Base-by-base conservation (phyloP, 1,140 invertebrate species). In the Zaprionus tsacasi region DNA sequence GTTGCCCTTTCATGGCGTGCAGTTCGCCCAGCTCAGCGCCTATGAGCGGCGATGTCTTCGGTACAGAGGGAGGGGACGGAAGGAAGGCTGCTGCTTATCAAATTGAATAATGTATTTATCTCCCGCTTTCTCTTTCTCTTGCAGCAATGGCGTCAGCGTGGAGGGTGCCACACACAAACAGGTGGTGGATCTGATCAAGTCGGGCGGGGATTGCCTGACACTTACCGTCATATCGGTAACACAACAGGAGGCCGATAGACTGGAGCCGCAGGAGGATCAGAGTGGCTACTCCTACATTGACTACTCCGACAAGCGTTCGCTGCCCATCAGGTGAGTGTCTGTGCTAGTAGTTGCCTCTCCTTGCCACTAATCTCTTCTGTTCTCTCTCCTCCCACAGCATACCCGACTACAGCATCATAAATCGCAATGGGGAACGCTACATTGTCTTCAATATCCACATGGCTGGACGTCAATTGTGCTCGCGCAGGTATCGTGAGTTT, bases 381-480 rank as follows among this genome's bases (percentile, higher is more conserved):
- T 21, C 21, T 25, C 0, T 10, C 15, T 2, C 6, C 8, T 8
- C 3, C 43, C 58, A 0, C 35, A 99, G 98, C 76, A 97, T 99
- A 79, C 99, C 99, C 13, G 98, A 98, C 93, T 99, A 98, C 92
- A 97, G 97, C 82, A 95, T 95, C 50, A 75, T 93, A 94, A 95
- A 96, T 93, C 93, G 95, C 79, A 96, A 95, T 91, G 97, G 97
- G 21, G 97, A 99, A 81, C 96, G 96, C 80, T 99, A 96, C 93
- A 97, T 99, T 64, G 98, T 99, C 0, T 99, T 98, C 93, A 99
- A 99, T 93, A 99, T 99, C 70, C 99, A 99, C 92, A 99, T 99
- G 98, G 99, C 99, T 33, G 99, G 99, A 0, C 93, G 99, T 52
- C 99, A 99, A 93, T 93, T 99, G 27, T 99, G 99, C 92, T 99